Evolutionary conservation across 2,797 vertebrate genomes (phyloP).

Genomic region (Merluccius polli): DNA sequence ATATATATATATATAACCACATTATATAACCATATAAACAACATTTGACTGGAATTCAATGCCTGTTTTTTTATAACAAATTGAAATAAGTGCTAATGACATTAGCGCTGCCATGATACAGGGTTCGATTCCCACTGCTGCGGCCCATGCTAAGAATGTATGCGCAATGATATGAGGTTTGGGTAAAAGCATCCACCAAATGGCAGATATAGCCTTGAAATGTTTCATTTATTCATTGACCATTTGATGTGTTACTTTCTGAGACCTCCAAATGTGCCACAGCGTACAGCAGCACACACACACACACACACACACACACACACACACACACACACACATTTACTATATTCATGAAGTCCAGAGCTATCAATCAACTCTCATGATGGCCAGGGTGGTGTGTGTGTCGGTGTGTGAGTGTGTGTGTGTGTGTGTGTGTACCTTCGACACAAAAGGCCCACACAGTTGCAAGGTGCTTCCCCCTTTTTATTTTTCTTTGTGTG

Average conservation of each 20-base stretch:
- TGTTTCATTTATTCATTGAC: not conserved
- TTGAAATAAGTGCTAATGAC: not conserved
- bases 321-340: not conserved
- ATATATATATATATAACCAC: too few species aligned
- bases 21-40: too few species aligned
- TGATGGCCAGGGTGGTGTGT: constrained; percentile 25
- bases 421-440: constrained; percentile 20
- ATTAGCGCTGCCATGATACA: not conserved
- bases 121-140: not conserved
- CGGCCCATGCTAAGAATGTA: not conserved
- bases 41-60: too few species aligned
- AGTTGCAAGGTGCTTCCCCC: constrained; percentile 54
- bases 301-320: not conserved
- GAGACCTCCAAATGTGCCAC: not conserved
- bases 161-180: not conserved
- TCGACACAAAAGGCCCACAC: constrained; percentile 49
- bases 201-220: not conserved
- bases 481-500: too few species aligned
- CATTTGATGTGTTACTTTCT: not conserved
- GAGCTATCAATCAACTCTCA: constrained; percentile 39
- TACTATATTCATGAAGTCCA: constrained; percentile 16
- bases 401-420: constrained; percentile 34
- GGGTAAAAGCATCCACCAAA: not conserved
- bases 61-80: too few species aligned
- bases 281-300: not conserved